Conservation (phyloP, 1,140 invertebrate genomes). For the Pomacea maculata region DNA sequence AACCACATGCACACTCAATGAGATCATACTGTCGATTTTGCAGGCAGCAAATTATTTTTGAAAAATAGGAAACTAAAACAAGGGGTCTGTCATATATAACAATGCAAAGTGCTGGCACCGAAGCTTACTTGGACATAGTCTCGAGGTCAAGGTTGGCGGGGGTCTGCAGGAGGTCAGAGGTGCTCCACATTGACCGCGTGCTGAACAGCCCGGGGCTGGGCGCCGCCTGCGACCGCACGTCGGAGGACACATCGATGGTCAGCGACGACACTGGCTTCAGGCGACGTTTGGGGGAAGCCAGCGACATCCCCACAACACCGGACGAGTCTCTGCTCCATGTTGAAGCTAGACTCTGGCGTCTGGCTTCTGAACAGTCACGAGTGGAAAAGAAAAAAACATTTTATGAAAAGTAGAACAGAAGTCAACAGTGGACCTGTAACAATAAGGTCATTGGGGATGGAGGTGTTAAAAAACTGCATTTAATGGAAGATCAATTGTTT, state of each 20-base stretch:
- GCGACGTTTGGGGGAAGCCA: background rate
- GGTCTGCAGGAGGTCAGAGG: slow-evolving; percentile 33
- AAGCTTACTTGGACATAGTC: slow-evolving; percentile 25
- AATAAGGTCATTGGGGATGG: no score
- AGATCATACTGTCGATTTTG: no score
- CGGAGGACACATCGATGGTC: slow-evolving; percentile 11
- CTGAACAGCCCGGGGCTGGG: slow-evolving; percentile 49
- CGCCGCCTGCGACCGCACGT: slow-evolving; percentile 14
- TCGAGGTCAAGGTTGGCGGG: slow-evolving; percentile 31
- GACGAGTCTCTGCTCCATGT: slow-evolving; percentile 1
- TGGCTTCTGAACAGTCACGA: background rate
- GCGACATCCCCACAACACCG: background rate
- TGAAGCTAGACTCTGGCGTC: slow-evolving; percentile 14
- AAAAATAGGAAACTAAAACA: no score
- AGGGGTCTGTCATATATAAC: no score
- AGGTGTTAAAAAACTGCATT: no score
- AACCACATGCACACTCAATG: no score
- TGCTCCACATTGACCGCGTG: slow-evolving; percentile 50
- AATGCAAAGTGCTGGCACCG: no score
- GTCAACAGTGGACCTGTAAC: no score
- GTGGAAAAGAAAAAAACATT: no score
- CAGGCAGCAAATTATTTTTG: no score
- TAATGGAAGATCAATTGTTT: no score
- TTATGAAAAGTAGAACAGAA: no score
- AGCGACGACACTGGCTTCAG: background rate